Evolutionary conservation across 1,140 invertebrate genomes (phyloP), one percentile per base, ranked within the genome.

Genomic region (Bombus fervidus): DNA sequence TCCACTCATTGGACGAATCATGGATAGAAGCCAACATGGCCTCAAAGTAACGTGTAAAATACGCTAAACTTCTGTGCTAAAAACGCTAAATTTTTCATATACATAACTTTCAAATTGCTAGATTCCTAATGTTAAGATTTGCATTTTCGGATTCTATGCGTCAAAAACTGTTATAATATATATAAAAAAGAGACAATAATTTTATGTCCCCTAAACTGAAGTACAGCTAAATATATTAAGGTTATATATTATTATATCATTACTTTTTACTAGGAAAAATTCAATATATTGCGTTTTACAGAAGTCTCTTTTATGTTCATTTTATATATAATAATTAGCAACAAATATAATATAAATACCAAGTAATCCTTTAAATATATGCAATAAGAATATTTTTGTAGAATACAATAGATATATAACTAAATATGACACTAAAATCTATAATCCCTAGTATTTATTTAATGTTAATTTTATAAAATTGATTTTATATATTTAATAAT

Each of bases 241-340:
- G 53, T 75, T 83, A 66, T 53, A 53, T 10, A 41, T 12, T 79
- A 34, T 34, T 84, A 59, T 31, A 71, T 25, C 18, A 28, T 43
- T 8, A 71, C 13, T 59, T 34, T 31, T 37, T 71, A 9, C 34
- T 15, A 71, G 28, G 10, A 43, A 43, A 37, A 41, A 22, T 12
- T 84, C 15, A 22, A 31, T 31, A 37, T 47, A 25, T 71, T 71
- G 47, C 2, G 3, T 71, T 71, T 10, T 5, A 43, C 18, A 79
- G 3, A 71, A 69, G 15, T 59, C 3, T 37, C 1, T 71, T 79
- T 79, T 9, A 62, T 6, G n/a, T 71, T 79, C 75, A 84, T 84
- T 43, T 59, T 59, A 12, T 8, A 71, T 0, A 43, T 15, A 75
- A 39, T 59, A 77, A 71, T 62, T 41, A 8, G 71, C 4, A 59